These are phyloP conservation scores for Psittacus erithacus DNA, from an alignment of 2,113 vertebrate genomes.

Conservation along the genomic window DNA sequence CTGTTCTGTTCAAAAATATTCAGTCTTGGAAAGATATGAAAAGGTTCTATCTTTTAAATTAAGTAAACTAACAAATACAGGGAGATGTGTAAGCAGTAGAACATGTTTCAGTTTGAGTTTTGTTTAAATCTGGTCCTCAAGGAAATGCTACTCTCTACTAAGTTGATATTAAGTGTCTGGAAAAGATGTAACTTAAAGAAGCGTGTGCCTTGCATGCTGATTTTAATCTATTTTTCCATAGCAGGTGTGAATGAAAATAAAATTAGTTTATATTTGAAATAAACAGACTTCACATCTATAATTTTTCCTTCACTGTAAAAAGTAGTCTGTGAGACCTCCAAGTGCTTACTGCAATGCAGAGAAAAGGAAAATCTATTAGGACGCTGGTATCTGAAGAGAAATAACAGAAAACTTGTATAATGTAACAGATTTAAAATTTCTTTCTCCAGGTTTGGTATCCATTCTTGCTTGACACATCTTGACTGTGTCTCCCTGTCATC, in stretches of 20 bases:
- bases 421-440: background rate
- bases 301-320: background rate
- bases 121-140: background rate
- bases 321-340: background rate
- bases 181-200: background rate
- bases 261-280: background rate
- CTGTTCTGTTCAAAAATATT: background rate
- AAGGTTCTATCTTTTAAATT: background rate
- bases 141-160: background rate
- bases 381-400: background rate
- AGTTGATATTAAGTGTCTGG: background rate
- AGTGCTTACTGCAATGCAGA: background rate
- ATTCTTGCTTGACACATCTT: background rate
- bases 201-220: background rate
- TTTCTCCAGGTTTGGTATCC: background rate
- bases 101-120: background rate
- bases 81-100: background rate
- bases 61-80: background rate
- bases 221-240: background rate
- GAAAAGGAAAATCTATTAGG: background rate
- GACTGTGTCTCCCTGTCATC: background rate
- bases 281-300: background rate
- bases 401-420: background rate
- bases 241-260: background rate
- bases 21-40: background rate